Evolutionary conservation across 1,140 invertebrate species (phyloP), one percentile per base, ranked within the genome.

Genomic region (Epicauta chinensis): DNA sequence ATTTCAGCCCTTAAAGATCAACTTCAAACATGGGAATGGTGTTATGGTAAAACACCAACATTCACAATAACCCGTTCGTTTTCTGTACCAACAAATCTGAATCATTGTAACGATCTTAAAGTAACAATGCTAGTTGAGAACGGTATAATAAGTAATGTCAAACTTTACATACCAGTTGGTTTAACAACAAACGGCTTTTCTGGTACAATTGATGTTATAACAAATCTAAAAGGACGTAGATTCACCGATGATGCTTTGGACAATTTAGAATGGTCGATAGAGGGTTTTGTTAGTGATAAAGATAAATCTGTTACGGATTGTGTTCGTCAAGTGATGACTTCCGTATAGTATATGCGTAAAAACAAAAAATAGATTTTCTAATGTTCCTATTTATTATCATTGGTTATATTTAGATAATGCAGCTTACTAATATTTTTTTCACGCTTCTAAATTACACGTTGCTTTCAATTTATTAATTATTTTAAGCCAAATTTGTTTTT

Each of bases 1-100:
- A 76, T 94, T 9, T 23, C 23, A 3, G 23, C 23, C 7, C 2
- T 89, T 49, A 75, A 76, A 35, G 67, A 78, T 35, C 79, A 86
- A 51, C 80, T 93, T 16, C 65, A 74, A 52, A 84, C 81, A 11
- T 96, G 92, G 91, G 79, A 91, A 40, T 96, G 91, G 92, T 80
- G 81, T 43, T 93, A 80, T 71, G 93, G 89, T n/a, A 85, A 82
- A 66, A 91, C 91, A 1, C 93, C 93, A 1, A 81, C 82, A 61
- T 97, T 96, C 69, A 81, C 78, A 1, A 79, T 91, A 29, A 59
- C 53, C 14, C 55, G 61, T 17, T 57, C 58, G 7, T 67, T 71
- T 39, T 46, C 49, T 16, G 58, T 69, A 16, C 65, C 65, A 17
- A 50, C 39, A 10, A 13, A 46, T 36, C 46, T 67, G 14, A 48